Percentiles rank a stretch among this genome's conserved stretches.
Evolutionary conservation across 2,797 vertebrate species (phyloP).

Genomic region (Pseudocheirus occidentalis): DNA sequence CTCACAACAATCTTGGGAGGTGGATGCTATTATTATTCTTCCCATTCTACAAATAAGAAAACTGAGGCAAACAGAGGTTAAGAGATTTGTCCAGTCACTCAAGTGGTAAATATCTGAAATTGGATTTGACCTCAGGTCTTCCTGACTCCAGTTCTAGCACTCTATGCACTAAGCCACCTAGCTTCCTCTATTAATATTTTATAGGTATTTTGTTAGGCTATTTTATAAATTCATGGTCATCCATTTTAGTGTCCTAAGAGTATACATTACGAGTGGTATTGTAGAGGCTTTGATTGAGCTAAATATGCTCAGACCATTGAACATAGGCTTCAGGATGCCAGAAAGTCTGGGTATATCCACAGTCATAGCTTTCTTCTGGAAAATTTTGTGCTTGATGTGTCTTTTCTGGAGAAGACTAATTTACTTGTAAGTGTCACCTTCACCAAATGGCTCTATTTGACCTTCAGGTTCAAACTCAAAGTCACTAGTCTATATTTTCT

Average conservation of each 20-base stretch:
- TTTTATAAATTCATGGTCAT: neutral
- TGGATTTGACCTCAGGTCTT: neutral
- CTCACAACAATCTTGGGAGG: neutral
- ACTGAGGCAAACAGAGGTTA: neutral
- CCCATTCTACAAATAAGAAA: neutral
- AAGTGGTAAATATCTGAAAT: neutral
- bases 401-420: neutral
- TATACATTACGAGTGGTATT: neutral
- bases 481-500: no score
- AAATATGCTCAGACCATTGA: neutral
- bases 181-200: neutral
- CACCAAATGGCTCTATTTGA: no score
- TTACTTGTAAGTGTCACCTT: no score
- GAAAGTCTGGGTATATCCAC: neutral
- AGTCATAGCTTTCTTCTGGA: neutral
- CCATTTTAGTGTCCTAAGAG: neutral
- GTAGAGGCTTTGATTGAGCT: neutral
- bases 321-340: no score
- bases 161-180: neutral
- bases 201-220: neutral
- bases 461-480: no score
- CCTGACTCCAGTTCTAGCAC: neutral
- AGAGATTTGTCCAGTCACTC: neutral
- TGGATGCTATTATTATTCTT: neutral
- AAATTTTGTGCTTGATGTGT: no score